Conservation (phyloP, 2,888 invertebrate species). For the Linhomoeus sp. region DNA sequence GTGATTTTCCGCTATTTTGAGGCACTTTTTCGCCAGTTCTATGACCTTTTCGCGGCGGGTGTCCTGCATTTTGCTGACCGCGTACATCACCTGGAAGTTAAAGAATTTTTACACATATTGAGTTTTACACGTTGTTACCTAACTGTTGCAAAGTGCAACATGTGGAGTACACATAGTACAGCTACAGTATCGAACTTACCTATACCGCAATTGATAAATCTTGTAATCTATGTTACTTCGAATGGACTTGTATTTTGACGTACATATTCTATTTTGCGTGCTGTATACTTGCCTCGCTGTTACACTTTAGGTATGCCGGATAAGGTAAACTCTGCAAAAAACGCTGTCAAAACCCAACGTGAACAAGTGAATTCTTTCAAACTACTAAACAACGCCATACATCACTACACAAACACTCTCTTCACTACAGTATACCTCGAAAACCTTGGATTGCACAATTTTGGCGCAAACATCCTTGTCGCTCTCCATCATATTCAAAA, state of each 20-base stretch:
- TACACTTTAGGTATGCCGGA: too few species aligned
- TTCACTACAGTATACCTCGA: too few species aligned
- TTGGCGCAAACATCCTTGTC: conserved; percentile 18
- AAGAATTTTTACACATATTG: not conserved
- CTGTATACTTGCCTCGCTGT: too few species aligned
- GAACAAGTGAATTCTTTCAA: not conserved
- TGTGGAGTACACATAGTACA: too few species aligned
- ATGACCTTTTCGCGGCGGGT: conserved; percentile 13
- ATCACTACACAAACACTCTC: too few species aligned
- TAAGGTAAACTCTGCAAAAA: not conserved
- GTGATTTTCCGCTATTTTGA: conserved; percentile 14
- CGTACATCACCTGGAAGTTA: conserved; percentile 20
- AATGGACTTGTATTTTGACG: too few species aligned
- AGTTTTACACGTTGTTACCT: not conserved
- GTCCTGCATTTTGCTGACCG: conserved; percentile 21
- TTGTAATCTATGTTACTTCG: too few species aligned
- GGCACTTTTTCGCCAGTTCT: conserved; percentile 8
- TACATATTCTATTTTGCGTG: too few species aligned
- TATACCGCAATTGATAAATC: not conserved
- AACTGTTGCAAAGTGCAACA: too few species aligned
- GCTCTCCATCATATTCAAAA: conserved; percentile 21
- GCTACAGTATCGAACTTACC: not conserved
- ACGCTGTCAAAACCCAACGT: not conserved
- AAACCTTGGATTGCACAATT: conserved; percentile 4
- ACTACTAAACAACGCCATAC: not conserved